Base-by-base conservation (phyloP, 2,113 vertebrate genomes). In the Chiloscyllium plagiosum region DNA sequence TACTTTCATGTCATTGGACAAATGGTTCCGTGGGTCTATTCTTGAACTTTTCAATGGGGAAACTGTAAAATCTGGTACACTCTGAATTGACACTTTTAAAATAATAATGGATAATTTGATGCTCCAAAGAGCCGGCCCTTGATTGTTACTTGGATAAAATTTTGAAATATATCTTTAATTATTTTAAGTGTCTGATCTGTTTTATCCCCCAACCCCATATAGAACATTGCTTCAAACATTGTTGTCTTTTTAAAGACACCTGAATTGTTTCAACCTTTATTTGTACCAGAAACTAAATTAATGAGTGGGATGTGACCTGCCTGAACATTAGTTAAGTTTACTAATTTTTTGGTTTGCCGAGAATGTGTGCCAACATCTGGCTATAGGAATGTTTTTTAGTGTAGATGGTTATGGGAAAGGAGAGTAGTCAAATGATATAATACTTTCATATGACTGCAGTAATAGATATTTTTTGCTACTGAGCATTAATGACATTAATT, bases 301-400 rank as follows among this genome's bases (percentile, higher is more conserved):
- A 69, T 76, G 93, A 94, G 22, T 70, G 69, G 94, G 42, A 52
- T 76, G 42, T 72, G 47, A 72, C 69, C 26, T 95, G 68, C 94
- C 42, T 95, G 42, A 72, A 95, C 29, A 22, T 50, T 70, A 95
- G 26, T 95, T 95, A 94, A 72, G 42, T 95, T 95, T 76, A 90
- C 61, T 90, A 29, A 19, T 4, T 52, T 70, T 47, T 94, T 94
- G 47, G 66, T 94, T 94, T 69, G 66, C 68, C 29, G 20, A 95
- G 8, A 52, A 76, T 76, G 69, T 95, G 42, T 95, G n/a, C 94
- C 94, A 95, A 95, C 42, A 42, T 72, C 68, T 47, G 37, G 68
- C 47, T 72, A 50, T 72, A 52, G 94, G 69, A 95, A 29, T 72
- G 68, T 95, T 95, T 94, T 72, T 95, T 47, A 95, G 69, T 72